Conservation (phyloP, 2,797 vertebrate species). For the Diplodus sargus region DNA sequence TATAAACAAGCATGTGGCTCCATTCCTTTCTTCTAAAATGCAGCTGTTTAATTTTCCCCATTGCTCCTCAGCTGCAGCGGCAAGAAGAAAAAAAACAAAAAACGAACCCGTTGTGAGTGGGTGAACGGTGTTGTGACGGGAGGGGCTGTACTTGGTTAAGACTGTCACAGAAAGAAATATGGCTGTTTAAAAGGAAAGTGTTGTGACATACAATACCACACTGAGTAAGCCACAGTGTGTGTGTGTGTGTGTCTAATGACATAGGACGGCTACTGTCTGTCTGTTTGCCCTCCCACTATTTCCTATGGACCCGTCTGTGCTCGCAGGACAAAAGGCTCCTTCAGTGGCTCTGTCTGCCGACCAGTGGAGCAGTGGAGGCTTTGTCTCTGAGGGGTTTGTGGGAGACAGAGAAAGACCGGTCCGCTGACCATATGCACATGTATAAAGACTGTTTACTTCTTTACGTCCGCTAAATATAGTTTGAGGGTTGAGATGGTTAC, state of each 20-base stretch:
- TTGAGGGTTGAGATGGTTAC: not conserved
- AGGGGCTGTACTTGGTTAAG: slow-evolving; percentile 58
- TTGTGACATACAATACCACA: slow-evolving; percentile 72
- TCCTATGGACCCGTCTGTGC: slow-evolving; percentile 71
- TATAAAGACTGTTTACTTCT: no score
- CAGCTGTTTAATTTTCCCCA: slow-evolving; percentile 34
- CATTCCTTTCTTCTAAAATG: not conserved
- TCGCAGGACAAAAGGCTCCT: slow-evolving; percentile 75
- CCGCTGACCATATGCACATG: not conserved
- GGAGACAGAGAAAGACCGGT: slow-evolving; percentile 4
- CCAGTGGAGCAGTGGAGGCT: slow-evolving; percentile 52
- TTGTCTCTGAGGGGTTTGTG: slow-evolving; percentile 47
- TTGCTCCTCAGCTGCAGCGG: slow-evolving; percentile 11
- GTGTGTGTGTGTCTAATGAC: slow-evolving; percentile 68
- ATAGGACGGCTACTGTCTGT: slow-evolving; percentile 73
- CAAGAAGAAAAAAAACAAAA: not conserved
- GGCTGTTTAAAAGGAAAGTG: slow-evolving; percentile 71
- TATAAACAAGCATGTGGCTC: not conserved
- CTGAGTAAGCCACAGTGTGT: slow-evolving; percentile 55
- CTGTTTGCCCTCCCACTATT: slow-evolving; percentile 73
- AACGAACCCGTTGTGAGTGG: slow-evolving; percentile 34
- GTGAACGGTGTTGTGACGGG: slow-evolving; percentile 16
- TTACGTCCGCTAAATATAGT: not conserved
- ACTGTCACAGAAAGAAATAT: slow-evolving; percentile 67
- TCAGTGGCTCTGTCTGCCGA: slow-evolving; percentile 62